phyloP scores from a whole-genome alignment of 2,888 invertebrate genomes.

The Hypomecis atomaria region DNA sequence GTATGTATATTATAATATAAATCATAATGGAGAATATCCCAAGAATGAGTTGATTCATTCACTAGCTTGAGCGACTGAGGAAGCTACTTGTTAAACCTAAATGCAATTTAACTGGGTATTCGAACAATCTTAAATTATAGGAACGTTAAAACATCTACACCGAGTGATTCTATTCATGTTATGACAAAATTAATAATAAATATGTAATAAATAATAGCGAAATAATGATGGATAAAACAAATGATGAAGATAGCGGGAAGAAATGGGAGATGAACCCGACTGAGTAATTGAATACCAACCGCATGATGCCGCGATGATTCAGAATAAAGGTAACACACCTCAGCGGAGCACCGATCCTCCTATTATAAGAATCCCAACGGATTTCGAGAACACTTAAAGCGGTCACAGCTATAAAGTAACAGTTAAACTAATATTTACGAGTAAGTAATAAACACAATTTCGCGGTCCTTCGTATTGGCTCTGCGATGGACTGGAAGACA shows the following conservation, averaged over 20 bases:
- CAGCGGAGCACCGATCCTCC: constrained; percentile 9
- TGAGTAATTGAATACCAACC: constrained; percentile 9
- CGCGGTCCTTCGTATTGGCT: constrained; percentile 12
- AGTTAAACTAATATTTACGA: constrained; percentile 44
- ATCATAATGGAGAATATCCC: background rate
- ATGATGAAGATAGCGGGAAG: too few relatives aligned
- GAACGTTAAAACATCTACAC: background rate
- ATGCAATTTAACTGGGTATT: constrained; percentile 51
- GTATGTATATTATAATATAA: too few relatives aligned
- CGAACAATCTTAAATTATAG: background rate
- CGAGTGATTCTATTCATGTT: background rate
- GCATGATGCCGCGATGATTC: constrained; percentile 27
- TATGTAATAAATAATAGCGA: too few relatives aligned
- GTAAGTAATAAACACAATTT: constrained; percentile 33
- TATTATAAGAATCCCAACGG: constrained; percentile 17
- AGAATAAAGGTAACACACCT: constrained; percentile 17
- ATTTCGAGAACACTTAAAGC: constrained; percentile 29
- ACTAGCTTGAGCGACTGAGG: constrained; percentile 42
- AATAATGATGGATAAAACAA: too few relatives aligned
- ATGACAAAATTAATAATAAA: background rate
- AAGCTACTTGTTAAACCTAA: constrained; percentile 57
- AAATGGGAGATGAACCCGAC: too few relatives aligned
- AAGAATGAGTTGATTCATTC: background rate
- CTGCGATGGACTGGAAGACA: background rate
- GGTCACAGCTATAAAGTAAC: constrained; percentile 37